Evolutionary conservation across 2,888 invertebrate genomes (phyloP).

Genomic region (Endomychus coccineus): DNA sequence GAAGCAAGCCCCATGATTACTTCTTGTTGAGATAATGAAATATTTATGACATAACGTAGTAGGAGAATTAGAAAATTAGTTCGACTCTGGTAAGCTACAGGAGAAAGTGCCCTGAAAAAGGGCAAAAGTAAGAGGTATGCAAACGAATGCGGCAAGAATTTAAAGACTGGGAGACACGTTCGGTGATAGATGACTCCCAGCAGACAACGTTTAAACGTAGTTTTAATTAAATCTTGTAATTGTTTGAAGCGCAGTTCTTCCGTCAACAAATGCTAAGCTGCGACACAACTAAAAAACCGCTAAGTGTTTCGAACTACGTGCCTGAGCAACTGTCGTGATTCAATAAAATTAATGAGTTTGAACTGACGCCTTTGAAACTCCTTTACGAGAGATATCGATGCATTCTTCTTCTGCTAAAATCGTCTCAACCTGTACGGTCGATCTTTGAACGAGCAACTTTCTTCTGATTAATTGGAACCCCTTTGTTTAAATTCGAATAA

Average conservation of each 20-base stretch:
- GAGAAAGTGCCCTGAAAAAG: slow-evolving; percentile 19
- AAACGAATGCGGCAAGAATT: slow-evolving; percentile 41
- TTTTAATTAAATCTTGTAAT: slow-evolving; percentile 49
- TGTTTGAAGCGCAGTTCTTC: slow-evolving; percentile 41
- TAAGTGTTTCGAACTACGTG: slow-evolving; percentile 42
- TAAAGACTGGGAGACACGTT: slow-evolving; percentile 37
- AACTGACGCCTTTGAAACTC: too few species aligned
- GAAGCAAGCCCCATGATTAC: too few species aligned
- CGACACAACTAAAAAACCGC: slow-evolving; percentile 41
- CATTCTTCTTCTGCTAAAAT: too few species aligned
- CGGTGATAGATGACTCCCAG: slow-evolving; percentile 46
- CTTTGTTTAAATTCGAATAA: too few species aligned
- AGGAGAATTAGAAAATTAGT: too few species aligned
- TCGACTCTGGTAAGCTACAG: too few species aligned
- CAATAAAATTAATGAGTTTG: slow-evolving; percentile 39
- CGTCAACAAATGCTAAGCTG: slow-evolving; percentile 33
- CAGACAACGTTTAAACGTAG: slow-evolving; percentile 43
- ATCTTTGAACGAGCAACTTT: too few species aligned
- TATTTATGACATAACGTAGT: too few species aligned
- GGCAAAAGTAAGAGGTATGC: slow-evolving; percentile 35
- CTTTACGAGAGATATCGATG: too few species aligned
- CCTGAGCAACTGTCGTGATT: slow-evolving; percentile 44
- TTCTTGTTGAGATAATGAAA: too few species aligned
- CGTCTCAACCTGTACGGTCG: too few species aligned
- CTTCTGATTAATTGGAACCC: too few species aligned